Conservation (phyloP, 2,797 vertebrate genomes). For the Coregonus sp. region DNA sequence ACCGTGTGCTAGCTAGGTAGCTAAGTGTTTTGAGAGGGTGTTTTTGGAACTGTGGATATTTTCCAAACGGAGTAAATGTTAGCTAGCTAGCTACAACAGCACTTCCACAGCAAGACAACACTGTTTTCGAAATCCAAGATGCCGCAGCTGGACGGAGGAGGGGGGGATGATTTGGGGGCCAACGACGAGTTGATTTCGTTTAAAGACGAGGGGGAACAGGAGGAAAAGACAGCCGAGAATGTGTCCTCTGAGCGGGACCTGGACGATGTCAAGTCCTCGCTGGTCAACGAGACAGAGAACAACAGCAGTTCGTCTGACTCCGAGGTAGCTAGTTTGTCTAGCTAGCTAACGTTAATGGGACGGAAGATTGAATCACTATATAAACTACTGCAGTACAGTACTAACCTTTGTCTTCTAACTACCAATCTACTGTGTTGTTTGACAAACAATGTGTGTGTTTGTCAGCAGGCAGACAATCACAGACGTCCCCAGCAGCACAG, state of each 20-base stretch:
- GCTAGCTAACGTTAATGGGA: not conserved
- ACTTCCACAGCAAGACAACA: slow-evolving; percentile 38
- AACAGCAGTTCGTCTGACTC: slow-evolving; percentile 84
- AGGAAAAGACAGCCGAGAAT: slow-evolving; percentile 84
- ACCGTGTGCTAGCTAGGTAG: slow-evolving; percentile 42
- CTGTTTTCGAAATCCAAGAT: slow-evolving; percentile 59
- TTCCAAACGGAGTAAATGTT: not conserved
- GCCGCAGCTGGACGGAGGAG: slow-evolving; percentile 79
- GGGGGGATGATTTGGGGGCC: slow-evolving; percentile 87
- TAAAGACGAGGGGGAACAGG: slow-evolving; percentile 89
- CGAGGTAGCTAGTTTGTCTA: slow-evolving; percentile 66
- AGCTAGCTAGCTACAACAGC: not conserved
- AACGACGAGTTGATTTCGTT: slow-evolving; percentile 90
- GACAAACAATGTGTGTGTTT: slow-evolving; percentile 41
- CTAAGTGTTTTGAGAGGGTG: slow-evolving; percentile 18
- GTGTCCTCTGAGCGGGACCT: slow-evolving; percentile 84
- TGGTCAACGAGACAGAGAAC: slow-evolving; percentile 91
- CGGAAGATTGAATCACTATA: not conserved
- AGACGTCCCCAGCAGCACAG: slow-evolving; percentile 67
- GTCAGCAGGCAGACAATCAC: slow-evolving; percentile 75
- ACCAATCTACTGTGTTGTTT: not conserved
- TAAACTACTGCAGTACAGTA: not conserved
- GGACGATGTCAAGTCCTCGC: slow-evolving; percentile 90
- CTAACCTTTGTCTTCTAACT: not conserved
- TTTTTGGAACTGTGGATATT: slow-evolving; percentile 6